Conservation (phyloP, 1,140 invertebrate species). For the Papilio helenus region DNA sequence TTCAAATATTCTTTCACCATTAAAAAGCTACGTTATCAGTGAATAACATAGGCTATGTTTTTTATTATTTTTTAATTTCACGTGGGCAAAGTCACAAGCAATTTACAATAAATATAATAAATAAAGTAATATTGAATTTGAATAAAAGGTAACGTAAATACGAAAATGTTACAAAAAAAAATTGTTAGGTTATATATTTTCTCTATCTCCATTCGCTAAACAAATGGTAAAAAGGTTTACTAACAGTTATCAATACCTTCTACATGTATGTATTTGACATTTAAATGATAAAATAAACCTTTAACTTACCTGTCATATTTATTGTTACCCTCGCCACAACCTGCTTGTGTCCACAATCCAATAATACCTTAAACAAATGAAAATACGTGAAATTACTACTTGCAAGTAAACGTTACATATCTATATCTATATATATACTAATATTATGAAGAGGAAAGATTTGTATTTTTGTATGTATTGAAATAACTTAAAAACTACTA, state of each 20-base stretch:
- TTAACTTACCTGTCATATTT: slow-evolving; percentile 65
- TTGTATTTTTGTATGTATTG: no score
- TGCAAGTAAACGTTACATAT: no score
- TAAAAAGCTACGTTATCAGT: no score
- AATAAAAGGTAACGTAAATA: background rate
- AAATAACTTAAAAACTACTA: no score
- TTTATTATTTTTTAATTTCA: no score
- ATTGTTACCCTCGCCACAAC: slow-evolving; percentile 46
- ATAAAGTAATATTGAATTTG: background rate
- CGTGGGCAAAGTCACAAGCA: no score
- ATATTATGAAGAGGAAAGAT: no score
- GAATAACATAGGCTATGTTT: no score
- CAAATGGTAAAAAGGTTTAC: slow-evolving; percentile 8
- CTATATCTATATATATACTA: no score
- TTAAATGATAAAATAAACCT: background rate
- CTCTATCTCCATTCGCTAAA: slow-evolving; percentile 5
- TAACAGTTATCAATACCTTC: background rate
- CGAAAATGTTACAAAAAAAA: slow-evolving; percentile 20
- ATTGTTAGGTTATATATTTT: slow-evolving; percentile 20
- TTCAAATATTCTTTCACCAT: no score
- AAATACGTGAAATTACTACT: background rate
- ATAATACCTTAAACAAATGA: slow-evolving; percentile 56
- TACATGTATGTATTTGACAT: background rate
- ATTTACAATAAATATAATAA: slow-evolving; percentile 21
- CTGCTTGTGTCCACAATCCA: slow-evolving; percentile 50